Evolutionary conservation across 2,797 vertebrate species (phyloP), one percentile per base, ranked within the genome.

Genomic region (Sebastolobus altivelis): DNA sequence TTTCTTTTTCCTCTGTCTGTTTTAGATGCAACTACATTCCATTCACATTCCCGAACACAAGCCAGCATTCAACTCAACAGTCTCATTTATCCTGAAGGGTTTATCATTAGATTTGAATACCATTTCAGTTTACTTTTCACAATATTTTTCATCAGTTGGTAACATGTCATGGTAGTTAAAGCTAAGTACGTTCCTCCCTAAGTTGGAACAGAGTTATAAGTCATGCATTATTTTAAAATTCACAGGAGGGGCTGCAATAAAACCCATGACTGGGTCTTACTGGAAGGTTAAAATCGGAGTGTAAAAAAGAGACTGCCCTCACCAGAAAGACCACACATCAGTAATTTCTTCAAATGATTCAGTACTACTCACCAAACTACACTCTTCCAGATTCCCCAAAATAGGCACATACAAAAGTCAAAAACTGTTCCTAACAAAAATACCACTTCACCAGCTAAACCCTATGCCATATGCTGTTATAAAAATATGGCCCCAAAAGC

Each of bases 11-110:
- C 33, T 25, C 14, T 20, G 10, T 78, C 73, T 63, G 49, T 35
- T 82, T 72, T 56, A 60, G 70, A 33, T 31, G 8, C 29, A 25
- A 33, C 40, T 58, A 59, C 67, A 71, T 76, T 81, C 63, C 74
- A 25, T 68, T 79, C 40, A 81, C 63, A 56, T 69, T 56, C 37
- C 54, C 9, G 2, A 38, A 77, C 70, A 74, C 54, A 67, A 65
- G 52, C 22, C 35, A 25, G 18, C 10, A 1, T 76, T 55, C 33
- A 55, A 31, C 66, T 63, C 16, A 67, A 62, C 59, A 10, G 37
- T 20, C 66, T 3, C 37, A 58, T 60, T 74, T n/a, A 61, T 69
- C 37, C n/a, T 10, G 2, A 68, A 67, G 22, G 56, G 20, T 46
- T 63, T n/a, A 65, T 65, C 38, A 75, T 70, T 12, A 14, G 20